Conservation (phyloP, 2,797 vertebrate species). For the Delichon dasypus region DNA sequence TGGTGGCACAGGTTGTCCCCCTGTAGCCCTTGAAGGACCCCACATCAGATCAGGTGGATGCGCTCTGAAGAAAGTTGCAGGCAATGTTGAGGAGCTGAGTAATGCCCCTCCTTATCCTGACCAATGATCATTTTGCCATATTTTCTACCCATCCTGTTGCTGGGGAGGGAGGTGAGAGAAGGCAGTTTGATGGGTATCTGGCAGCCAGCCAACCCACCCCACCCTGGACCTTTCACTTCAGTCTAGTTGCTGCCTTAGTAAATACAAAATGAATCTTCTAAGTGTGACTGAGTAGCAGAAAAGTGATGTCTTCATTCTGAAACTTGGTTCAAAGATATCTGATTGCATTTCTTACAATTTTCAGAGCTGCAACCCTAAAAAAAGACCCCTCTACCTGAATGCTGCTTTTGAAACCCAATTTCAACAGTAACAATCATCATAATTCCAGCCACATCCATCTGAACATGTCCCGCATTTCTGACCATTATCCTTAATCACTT, state of each 20-base stretch:
- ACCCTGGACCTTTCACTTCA: not conserved
- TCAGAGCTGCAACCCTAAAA: not conserved
- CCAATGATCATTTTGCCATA: not conserved
- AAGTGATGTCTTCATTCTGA: not conserved
- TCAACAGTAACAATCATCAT: not conserved
- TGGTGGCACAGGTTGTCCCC: not conserved
- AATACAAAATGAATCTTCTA: not conserved
- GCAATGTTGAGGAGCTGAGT: not conserved
- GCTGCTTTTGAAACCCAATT: not conserved
- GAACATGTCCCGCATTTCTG: not conserved
- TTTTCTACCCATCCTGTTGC: not conserved
- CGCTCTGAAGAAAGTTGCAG: not conserved
- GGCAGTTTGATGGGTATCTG: not conserved
- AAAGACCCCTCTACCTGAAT: not conserved
- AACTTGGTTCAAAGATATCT: not conserved
- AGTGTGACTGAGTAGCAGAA: not conserved
- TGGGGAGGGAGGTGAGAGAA: not conserved
- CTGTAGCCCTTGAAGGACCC: not conserved
- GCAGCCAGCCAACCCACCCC: not conserved
- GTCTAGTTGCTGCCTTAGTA: not conserved
- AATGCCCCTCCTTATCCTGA: not conserved
- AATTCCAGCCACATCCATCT: not conserved
- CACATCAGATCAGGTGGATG: not conserved
- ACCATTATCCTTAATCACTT: not conserved
- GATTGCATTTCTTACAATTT: not conserved